These are phyloP conservation scores for Meganola albula DNA, from an alignment of 2,888 invertebrate genomes.

Conservation along the genomic window DNA sequence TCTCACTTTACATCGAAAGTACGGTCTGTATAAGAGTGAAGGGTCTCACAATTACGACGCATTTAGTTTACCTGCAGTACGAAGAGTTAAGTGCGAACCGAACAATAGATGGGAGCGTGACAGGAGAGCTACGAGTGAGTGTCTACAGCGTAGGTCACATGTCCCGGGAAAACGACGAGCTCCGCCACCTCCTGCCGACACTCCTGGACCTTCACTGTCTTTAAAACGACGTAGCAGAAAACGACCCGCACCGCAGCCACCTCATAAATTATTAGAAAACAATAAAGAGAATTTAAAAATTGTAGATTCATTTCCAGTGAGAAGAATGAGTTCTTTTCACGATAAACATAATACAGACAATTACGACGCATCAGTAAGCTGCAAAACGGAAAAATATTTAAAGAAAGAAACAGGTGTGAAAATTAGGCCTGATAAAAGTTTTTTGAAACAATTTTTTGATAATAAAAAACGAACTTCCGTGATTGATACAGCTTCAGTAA, in stretches of 20 bases:
- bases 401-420: conserved; percentile 54
- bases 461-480: conserved; percentile 57
- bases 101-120: conserved; percentile 45
- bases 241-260: conserved; percentile 77
- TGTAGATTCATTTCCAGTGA: conserved; percentile 18
- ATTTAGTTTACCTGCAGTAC: conserved; percentile 50
- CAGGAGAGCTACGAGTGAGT: conserved; percentile 80
- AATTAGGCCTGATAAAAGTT: conserved; percentile 70
- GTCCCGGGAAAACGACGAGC: conserved; percentile 87
- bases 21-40: conserved; percentile 67
- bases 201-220: conserved; percentile 47
- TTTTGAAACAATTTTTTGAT: conserved; percentile 73
- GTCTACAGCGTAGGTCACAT: conserved; percentile 79
- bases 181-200: conserved; percentile 73
- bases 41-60: conserved; percentile 52
- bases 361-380: conserved; percentile 28
- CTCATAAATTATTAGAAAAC: conserved; percentile 32
- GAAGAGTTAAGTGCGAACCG: conserved; percentile 28
- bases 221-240: conserved; percentile 46
- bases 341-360: conserved; percentile 17
- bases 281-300: conserved; percentile 32
- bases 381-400: conserved; percentile 46
- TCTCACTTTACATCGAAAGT: conserved; percentile 81
- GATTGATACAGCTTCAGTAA: conserved; percentile 61
- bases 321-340: no score